Conservation (phyloP, 64 coral and sea anemone species). For the Acropora yongei region DNA sequence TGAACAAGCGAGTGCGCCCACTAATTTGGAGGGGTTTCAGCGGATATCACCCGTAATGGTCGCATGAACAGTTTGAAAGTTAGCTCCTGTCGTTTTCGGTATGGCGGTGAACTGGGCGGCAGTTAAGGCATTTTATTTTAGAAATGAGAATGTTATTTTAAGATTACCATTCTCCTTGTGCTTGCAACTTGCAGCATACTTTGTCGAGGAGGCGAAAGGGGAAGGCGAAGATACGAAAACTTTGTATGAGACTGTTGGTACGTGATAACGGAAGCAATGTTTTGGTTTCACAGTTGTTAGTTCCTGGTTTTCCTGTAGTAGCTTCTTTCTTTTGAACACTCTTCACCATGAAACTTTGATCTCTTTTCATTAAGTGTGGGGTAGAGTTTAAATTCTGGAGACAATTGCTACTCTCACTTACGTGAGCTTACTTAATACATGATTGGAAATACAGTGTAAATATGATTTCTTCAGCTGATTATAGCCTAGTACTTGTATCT, state of each 20-base stretch:
- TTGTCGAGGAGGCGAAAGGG: constrained; percentile 6
- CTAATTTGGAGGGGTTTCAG: too few relatives aligned
- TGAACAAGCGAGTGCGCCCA: too few relatives aligned
- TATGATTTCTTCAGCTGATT: too few relatives aligned
- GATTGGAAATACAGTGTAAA: too few relatives aligned
- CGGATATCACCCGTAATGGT: too few relatives aligned
- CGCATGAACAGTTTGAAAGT: neutral
- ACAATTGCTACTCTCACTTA: neutral
- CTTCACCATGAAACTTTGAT: neutral
- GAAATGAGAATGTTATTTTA: constrained; percentile 42
- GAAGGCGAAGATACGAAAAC: constrained; percentile 20
- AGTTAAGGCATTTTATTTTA: constrained; percentile 21
- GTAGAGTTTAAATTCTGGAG: too few relatives aligned
- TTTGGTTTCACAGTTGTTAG: too few relatives aligned
- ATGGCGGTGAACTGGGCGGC: constrained; percentile 6
- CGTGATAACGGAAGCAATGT: neutral
- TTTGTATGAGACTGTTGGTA: constrained; percentile 20
- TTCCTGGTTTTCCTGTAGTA: too few relatives aligned
- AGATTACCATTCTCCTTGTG: constrained; percentile 31
- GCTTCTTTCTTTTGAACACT: neutral
- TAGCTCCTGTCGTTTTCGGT: neutral
- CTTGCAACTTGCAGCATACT: constrained; percentile 4
- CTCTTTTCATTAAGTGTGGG: too few relatives aligned
- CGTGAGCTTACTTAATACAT: neutral
- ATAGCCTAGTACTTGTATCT: neutral